Evolutionary conservation across 2,888 invertebrate genomes (phyloP).

Genomic region (Machimus atricapillus): DNA sequence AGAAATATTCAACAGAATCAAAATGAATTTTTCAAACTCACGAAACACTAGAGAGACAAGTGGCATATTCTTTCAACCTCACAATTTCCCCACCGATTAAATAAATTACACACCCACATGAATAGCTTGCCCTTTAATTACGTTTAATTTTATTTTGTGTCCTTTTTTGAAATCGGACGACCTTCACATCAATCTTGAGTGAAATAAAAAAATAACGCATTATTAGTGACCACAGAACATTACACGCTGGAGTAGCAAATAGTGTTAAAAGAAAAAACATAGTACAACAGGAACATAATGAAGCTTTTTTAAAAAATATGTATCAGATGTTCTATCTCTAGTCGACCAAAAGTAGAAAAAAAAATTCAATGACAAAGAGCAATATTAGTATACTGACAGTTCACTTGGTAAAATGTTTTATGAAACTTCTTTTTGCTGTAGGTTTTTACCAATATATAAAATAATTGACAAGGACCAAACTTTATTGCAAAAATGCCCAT

Average conservation of each 20-base stretch:
- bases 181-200: not conserved
- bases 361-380: slow-evolving; percentile 9
- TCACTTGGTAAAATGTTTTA: not conserved
- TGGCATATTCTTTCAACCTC: not conserved
- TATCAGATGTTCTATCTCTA: not conserved
- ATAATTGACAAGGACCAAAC: not conserved
- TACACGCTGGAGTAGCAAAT: not conserved
- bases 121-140: not conserved
- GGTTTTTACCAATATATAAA: not conserved
- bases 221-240: not conserved
- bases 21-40: not conserved
- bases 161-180: not conserved
- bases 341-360: not conserved
- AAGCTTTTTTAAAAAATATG: not conserved
- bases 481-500: not conserved
- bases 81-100: not conserved
- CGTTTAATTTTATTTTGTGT: not conserved
- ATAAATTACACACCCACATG: not conserved
- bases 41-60: not conserved
- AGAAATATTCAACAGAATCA: not conserved
- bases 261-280: not conserved
- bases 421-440: not conserved
- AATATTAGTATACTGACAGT: slow-evolving; percentile 2
- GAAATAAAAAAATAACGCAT: not conserved
- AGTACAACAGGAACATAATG: not conserved